Percentiles rank a stretch among this genome's conserved stretches.
These are phyloP conservation scores for Formica aserva DNA, from an alignment of 2,888 invertebrate species.

Conservation along the genomic window DNA sequence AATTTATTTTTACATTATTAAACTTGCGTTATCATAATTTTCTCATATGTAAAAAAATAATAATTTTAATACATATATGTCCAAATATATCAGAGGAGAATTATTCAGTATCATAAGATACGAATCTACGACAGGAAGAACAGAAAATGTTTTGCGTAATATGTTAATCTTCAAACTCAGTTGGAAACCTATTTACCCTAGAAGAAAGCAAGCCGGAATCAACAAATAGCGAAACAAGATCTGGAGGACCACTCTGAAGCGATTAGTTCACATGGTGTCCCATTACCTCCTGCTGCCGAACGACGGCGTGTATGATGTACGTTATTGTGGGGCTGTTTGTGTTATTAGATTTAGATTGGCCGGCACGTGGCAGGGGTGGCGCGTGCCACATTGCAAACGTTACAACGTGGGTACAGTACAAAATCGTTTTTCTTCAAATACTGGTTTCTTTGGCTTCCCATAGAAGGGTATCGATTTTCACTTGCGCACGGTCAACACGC, in stretches of 20 bases:
- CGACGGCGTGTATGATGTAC: slow-evolving; percentile 71
- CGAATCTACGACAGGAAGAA: neutral
- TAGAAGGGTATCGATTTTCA: slow-evolving; percentile 53
- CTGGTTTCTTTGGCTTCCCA: slow-evolving; percentile 63
- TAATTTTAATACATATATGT: neutral
- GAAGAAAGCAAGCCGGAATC: slow-evolving; percentile 57
- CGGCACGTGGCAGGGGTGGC: slow-evolving; percentile 79
- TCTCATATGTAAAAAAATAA: neutral
- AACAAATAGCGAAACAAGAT: slow-evolving; percentile 82
- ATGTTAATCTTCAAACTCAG: slow-evolving; percentile 38
- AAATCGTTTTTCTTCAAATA: slow-evolving; percentile 72
- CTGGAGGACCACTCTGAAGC: slow-evolving; percentile 80
- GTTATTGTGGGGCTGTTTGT: slow-evolving; percentile 84
- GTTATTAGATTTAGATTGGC: slow-evolving; percentile 85
- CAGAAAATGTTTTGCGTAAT: slow-evolving; percentile 30
- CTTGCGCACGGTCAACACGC: slow-evolving; percentile 22
- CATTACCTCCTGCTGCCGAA: slow-evolving; percentile 79
- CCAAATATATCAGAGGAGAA: neutral
- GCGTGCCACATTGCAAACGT: slow-evolving; percentile 77
- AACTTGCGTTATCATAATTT: neutral
- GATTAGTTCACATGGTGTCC: slow-evolving; percentile 86
- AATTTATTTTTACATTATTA: neutral
- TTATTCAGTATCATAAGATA: neutral
- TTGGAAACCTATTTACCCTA: slow-evolving; percentile 47
- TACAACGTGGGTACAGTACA: slow-evolving; percentile 74